phyloP scores from a whole-genome alignment of 2,797 vertebrate species.

The Rachycentron canadum region DNA sequence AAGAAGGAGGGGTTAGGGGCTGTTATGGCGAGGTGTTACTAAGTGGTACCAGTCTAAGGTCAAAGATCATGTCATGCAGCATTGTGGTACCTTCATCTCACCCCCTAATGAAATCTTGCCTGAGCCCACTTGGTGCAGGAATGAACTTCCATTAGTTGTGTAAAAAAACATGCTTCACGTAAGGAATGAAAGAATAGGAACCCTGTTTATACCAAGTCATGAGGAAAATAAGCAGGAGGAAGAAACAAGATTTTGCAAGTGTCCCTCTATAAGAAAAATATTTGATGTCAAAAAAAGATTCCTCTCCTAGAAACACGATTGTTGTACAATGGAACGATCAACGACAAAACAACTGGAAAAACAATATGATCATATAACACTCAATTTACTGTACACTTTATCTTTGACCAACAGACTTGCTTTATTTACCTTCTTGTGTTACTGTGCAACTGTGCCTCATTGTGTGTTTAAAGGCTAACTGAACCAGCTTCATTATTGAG shows the following conservation, averaged over 20 bases:
- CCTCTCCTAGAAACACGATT: not conserved
- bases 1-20: slow-evolving; percentile 5
- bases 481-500: slow-evolving; percentile 6
- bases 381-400: not conserved
- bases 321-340: not conserved
- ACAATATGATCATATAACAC: not conserved
- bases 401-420: slow-evolving; percentile 11
- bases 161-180: slow-evolving; percentile 40
- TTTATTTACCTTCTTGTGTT: not conserved
- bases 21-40: slow-evolving; percentile 40
- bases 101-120: slow-evolving; percentile 53
- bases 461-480: not conserved
- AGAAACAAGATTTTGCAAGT: slow-evolving; percentile 15
- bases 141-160: slow-evolving; percentile 45
- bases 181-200: slow-evolving; percentile 31
- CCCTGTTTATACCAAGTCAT: slow-evolving; percentile 45
- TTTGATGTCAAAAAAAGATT: not conserved
- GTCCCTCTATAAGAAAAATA: not conserved
- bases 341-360: not conserved
- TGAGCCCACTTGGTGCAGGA: slow-evolving; percentile 26
- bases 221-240: slow-evolving; percentile 18
- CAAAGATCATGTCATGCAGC: slow-evolving; percentile 57
- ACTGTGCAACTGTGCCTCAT: not conserved
- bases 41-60: slow-evolving; percentile 64
- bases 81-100: slow-evolving; percentile 46